These are phyloP conservation scores for Setipinna tenuifilis DNA, from an alignment of 2,797 vertebrate genomes.

Conservation along the genomic window DNA sequence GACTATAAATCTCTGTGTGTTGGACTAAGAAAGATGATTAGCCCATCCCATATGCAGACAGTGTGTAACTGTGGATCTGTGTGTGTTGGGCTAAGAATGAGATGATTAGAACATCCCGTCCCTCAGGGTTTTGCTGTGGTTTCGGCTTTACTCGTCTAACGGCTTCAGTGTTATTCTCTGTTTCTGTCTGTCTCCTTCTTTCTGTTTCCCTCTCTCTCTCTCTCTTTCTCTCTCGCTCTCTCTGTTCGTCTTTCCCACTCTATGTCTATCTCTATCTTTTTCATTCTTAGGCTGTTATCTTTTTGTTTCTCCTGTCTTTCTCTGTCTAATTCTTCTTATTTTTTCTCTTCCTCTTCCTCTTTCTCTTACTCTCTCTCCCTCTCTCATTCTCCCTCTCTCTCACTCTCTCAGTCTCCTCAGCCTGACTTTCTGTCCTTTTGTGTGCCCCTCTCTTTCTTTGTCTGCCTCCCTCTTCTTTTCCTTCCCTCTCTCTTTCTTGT, in stretches of 20 bases:
- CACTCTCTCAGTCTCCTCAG: neutral
- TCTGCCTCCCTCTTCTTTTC: neutral
- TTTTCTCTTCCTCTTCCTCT: neutral
- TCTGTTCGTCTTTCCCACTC: neutral
- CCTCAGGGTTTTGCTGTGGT: neutral
- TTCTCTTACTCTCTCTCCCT: neutral
- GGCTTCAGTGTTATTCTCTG: neutral
- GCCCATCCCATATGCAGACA: too few relatives aligned
- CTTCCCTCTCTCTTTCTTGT: neutral
- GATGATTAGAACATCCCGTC: neutral
- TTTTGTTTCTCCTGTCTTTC: too few relatives aligned
- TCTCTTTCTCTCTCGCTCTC: neutral
- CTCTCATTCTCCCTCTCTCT: neutral
- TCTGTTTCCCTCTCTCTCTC: neutral
- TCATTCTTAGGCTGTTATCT: too few relatives aligned
- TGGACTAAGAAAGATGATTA: too few relatives aligned
- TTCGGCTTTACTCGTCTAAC: neutral
- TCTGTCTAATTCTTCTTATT: too few relatives aligned
- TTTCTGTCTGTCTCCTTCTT: neutral
- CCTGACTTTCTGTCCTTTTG: neutral
- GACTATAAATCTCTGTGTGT: too few relatives aligned
- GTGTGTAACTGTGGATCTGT: neutral
- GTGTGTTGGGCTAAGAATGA: neutral
- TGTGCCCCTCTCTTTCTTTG: neutral
- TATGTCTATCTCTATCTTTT: neutral